Base-by-base conservation (phyloP, 2,797 vertebrate species). In the Scolopax rusticola region DNA sequence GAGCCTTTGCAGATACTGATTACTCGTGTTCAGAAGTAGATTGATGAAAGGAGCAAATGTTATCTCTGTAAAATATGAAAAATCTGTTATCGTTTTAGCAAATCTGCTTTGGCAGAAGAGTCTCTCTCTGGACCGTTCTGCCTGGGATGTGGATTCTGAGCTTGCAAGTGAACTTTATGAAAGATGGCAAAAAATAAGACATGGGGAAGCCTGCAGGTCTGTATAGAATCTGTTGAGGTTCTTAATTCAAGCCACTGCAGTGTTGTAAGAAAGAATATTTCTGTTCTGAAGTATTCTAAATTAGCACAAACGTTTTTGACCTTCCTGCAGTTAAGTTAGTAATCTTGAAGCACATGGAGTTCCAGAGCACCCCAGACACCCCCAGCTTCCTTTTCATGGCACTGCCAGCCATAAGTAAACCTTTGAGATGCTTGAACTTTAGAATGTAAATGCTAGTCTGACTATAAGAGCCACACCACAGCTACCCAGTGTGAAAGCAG, bases 121-220 rank as follows among this genome's bases (percentile, higher is more conserved):
- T 78, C 99, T 99, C 89, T 98, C 99, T 89, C 97, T 99, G 89
- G 98, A 99, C 84, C 84, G 3, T 71, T 99, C 98, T 28, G 98
- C 98, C 47, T 99, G 99, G 99, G 95, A 96, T 3, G 92, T 98
- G 60, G 99, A 99, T 98, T 99, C 98, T 30, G 98, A 98, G 87
- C 98, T 99, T 96, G 99, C 99, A 47, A 98, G 98, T 79, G 98
- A 99, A 68, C 98, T 99, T 70, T 99, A 98, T 97, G 98, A 99
- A 88, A 98, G 97, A 81, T 99, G 99, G 99, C 98, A 98, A 94
- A 99, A 97, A 95, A 98, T 98, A 87, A 98, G 98, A 95, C 98
- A 93, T 61, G 98, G 98, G 50, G 97, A 99, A 12, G 97, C 98
- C 24, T 99, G 98, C 99, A 99, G 99, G 99, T 99, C 89, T 63